Base-by-base conservation (phyloP, 30 jellyfish, hydroid and myxozoan genomes). In the Turritopsis rubra region DNA sequence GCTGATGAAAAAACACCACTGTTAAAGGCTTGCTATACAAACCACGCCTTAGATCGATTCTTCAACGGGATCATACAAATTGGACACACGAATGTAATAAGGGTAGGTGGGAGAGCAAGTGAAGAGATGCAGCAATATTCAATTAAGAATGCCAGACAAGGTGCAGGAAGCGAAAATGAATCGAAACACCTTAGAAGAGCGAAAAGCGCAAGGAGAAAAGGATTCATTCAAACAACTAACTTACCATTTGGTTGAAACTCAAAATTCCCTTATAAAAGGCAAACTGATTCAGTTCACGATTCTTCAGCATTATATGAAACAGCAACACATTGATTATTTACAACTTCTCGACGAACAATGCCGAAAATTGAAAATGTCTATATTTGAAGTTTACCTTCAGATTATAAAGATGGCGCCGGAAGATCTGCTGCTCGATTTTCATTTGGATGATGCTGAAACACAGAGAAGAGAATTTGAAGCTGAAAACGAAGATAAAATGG, bases 31-130 rank as follows among this genome's bases (percentile, higher is more conserved):
- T 90, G 94, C 29, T 83, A 80, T 82, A 90, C 97, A 8, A 90
- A 90, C 73, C 95, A 85, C 74, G 97, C 97, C 20, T 80, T 90
- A 0, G 97, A 90, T 74, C 92, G 82, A 73, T 90, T 85, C 81
- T 28, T 86, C 20, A 85, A 82, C 54, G 93, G 93, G 19, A 30
- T 89, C 18, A 22, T 90, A 29, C 71, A 80, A 23, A 29, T 80
- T 85, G 91, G 91, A 17, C 95, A 89, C 28, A 28, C 25, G 18
- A 66, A 75, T 20, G 73, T 89, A 22, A 53, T 89, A 23, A 83
- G 96, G 1, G 91, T 85, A 17, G 96, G 96, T 8, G 85, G 90
- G 54, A 65, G 96, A 23, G 81, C 89, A 29, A 84, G 72, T 65
- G 93, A 84, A 53, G 74, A 26, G 1, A 79, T 89, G 79, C 28